Conservation (phyloP, 2,113 vertebrate species). For the Aplodontia rufa region DNA sequence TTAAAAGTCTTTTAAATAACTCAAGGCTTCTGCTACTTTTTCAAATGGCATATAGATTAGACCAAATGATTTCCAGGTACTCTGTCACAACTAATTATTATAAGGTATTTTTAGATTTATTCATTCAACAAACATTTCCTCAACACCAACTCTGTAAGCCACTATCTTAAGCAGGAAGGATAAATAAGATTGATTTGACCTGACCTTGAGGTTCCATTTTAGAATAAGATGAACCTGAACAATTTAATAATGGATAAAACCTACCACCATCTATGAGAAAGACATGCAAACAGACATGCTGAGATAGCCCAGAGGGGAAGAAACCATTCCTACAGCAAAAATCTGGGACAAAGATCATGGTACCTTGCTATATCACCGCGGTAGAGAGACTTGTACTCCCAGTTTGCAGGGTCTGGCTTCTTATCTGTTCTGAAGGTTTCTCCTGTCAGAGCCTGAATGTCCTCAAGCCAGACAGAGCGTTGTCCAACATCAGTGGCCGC, state of each 20-base stretch:
- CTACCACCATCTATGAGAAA: background rate
- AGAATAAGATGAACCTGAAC: background rate
- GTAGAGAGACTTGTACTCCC: slow-evolving; percentile 97
- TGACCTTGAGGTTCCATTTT: background rate
- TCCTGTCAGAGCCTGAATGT: slow-evolving; percentile 83
- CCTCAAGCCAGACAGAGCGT: slow-evolving; percentile 91
- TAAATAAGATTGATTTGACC: background rate
- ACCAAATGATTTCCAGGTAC: background rate
- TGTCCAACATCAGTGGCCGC: slow-evolving; percentile 49
- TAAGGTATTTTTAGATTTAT: slow-evolving; percentile 17
- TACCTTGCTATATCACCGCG: slow-evolving; percentile 95
- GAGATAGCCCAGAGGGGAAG: background rate
- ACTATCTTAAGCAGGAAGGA: background rate
- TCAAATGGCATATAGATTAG: background rate
- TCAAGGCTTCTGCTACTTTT: background rate
- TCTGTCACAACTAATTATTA: background rate
- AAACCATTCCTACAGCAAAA: background rate
- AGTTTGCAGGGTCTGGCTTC: slow-evolving; percentile 93
- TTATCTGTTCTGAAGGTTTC: slow-evolving; percentile 91
- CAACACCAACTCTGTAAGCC: background rate
- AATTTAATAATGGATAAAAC: background rate
- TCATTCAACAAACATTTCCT: background rate
- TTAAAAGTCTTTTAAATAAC: slow-evolving; percentile 29
- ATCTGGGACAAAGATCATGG: fast-evolving
- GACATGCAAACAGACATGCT: background rate